Evolutionary conservation across 2,888 invertebrate genomes (phyloP).

Genomic region (Stenoptilia bipunctidactyla): DNA sequence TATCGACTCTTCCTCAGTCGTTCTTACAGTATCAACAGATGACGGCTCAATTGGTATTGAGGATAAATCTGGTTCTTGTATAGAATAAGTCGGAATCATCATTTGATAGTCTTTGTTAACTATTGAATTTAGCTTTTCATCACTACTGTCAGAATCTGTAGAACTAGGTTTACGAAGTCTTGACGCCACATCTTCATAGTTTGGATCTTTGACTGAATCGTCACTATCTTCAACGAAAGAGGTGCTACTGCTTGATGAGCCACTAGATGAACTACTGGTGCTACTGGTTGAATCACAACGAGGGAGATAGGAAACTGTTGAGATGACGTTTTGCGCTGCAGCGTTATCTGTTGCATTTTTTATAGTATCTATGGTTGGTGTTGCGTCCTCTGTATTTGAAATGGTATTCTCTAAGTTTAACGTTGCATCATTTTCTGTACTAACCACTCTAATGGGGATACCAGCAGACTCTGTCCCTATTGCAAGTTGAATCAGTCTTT

Average conservation of each 20-base stretch:
- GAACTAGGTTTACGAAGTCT: too few species aligned
- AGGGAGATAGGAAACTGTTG: background rate
- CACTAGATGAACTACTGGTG: background rate
- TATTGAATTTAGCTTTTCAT: too few species aligned
- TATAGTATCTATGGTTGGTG: background rate
- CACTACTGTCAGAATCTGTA: too few species aligned
- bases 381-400: background rate
- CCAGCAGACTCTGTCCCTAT: background rate
- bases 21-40: background rate
- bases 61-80: background rate
- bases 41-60: background rate
- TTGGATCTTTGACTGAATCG: too few species aligned
- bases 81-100: background rate
- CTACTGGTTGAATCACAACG: background rate
- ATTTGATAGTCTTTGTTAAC: constrained; percentile 2
- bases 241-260: too few species aligned
- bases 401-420: too few species aligned
- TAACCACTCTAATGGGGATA: background rate
- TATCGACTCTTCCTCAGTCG: background rate
- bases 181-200: too few species aligned
- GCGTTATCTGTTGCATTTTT: background rate
- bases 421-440: background rate
- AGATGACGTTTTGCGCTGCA: background rate
- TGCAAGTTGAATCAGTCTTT: background rate
- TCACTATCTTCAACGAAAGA: too few species aligned